Evolutionary conservation across 2,113 vertebrate species (phyloP).

Genomic region (Cinclus mexicanus): DNA sequence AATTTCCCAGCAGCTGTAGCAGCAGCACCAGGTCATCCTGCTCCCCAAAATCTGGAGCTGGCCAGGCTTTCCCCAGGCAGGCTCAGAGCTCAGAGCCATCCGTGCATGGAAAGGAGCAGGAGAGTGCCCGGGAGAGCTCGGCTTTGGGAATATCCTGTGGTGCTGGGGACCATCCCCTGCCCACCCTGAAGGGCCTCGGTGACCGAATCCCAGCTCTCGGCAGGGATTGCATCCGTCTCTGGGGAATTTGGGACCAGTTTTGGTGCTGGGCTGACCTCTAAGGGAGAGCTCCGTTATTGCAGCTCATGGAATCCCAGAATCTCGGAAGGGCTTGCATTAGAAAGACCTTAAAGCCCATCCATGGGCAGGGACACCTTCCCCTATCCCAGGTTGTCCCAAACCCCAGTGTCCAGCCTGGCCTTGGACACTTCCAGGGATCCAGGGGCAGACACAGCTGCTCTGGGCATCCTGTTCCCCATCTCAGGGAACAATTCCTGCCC

Average conservation of each 20-base stretch:
- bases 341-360: background rate
- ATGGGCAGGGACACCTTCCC: background rate
- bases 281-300: slow-evolving; percentile 20
- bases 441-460: background rate
- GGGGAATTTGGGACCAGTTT: accelerated
- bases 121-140: accelerated
- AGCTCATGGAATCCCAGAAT: background rate
- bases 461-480: background rate
- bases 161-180: background rate
- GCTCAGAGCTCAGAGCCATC: background rate
- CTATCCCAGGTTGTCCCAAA: accelerated
- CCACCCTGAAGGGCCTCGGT: accelerated
- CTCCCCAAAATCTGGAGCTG: background rate
- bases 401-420: background rate
- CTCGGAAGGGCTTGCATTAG: background rate
- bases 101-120: accelerated
- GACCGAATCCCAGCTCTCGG: accelerated
- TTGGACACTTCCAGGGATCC: background rate
- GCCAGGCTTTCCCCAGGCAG: background rate
- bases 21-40: background rate
- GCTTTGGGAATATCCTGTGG: accelerated
- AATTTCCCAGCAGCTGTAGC: background rate
- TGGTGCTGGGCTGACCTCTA: slow-evolving; percentile 57
- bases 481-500: background rate
- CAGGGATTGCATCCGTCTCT: accelerated